Conservation (phyloP, 2,113 vertebrate species). For the Platichthys flesus region DNA sequence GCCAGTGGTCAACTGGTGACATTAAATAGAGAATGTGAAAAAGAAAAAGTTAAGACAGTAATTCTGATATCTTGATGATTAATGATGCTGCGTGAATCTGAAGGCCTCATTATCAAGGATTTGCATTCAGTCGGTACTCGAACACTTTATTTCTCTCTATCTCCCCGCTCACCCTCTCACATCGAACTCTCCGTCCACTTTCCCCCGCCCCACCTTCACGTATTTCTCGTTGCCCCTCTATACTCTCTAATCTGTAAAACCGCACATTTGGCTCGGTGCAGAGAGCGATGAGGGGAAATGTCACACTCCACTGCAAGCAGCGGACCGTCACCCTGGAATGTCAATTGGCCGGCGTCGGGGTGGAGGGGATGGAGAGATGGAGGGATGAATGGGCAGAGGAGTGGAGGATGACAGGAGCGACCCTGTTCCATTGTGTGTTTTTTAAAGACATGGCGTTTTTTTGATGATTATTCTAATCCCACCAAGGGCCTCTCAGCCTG, state of each 20-base stretch:
- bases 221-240: slow-evolving; percentile 48
- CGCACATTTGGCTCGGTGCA: slow-evolving; percentile 55
- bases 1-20: slow-evolving; percentile 32
- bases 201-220: slow-evolving; percentile 14
- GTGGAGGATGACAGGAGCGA: slow-evolving; percentile 63
- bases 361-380: slow-evolving; percentile 32
- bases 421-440: slow-evolving; percentile 78
- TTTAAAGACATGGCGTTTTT: slow-evolving; percentile 81
- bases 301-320: slow-evolving; percentile 66
- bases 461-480: slow-evolving; percentile 88
- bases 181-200: slow-evolving; percentile 30
- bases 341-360: slow-evolving; percentile 65
- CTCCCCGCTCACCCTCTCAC: slow-evolving; percentile 30
- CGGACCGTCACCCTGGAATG: slow-evolving; percentile 72
- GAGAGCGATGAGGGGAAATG: slow-evolving; percentile 63
- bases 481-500: slow-evolving; percentile 80
- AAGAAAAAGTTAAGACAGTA: slow-evolving; percentile 33
- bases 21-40: slow-evolving; percentile 30
- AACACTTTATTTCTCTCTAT: slow-evolving; percentile 31
- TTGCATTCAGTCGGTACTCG: slow-evolving; percentile 37
- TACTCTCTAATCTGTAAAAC: slow-evolving; percentile 71
- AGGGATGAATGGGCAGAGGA: slow-evolving; percentile 47
- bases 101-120: slow-evolving; percentile 60
- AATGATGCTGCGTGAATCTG: slow-evolving; percentile 46
- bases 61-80: slow-evolving; percentile 30